These are phyloP conservation scores for Ifrita kowaldi DNA, from an alignment of 2,113 vertebrate genomes.

Conservation along the genomic window DNA sequence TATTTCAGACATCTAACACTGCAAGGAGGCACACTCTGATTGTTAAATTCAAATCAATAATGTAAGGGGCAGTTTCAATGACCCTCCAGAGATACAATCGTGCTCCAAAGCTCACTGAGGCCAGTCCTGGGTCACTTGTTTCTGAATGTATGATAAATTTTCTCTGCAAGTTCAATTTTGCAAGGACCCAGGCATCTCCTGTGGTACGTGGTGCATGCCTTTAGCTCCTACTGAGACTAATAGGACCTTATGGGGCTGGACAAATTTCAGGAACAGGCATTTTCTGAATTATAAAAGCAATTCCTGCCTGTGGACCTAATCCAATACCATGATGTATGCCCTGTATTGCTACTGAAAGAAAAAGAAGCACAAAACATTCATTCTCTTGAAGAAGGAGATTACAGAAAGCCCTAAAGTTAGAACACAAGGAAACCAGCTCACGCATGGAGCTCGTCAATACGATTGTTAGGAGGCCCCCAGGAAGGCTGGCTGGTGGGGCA, in stretches of 20 bases:
- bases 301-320: not conserved
- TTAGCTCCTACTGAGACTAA: not conserved
- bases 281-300: not conserved
- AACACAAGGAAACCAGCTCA: not conserved
- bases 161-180: not conserved
- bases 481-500: not conserved
- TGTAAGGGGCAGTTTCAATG: not conserved
- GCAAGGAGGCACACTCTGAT: not conserved
- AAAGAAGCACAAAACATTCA: not conserved
- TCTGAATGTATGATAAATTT: not conserved
- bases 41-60: conserved; percentile 7
- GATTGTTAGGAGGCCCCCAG: not conserved
- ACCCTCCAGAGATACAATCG: not conserved
- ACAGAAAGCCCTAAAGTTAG: not conserved
- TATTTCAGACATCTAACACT: not conserved
- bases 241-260: not conserved
- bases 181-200: not conserved
- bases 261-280: not conserved
- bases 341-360: not conserved
- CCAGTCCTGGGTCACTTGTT: conserved; percentile 18
- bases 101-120: conserved; percentile 7
- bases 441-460: not conserved
- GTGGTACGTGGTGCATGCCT: not conserved
- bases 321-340: not conserved
- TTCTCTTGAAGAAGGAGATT: not conserved